Evolutionary conservation across 1,140 invertebrate species (phyloP).

Genomic region (Sesamia nonagrioides): DNA sequence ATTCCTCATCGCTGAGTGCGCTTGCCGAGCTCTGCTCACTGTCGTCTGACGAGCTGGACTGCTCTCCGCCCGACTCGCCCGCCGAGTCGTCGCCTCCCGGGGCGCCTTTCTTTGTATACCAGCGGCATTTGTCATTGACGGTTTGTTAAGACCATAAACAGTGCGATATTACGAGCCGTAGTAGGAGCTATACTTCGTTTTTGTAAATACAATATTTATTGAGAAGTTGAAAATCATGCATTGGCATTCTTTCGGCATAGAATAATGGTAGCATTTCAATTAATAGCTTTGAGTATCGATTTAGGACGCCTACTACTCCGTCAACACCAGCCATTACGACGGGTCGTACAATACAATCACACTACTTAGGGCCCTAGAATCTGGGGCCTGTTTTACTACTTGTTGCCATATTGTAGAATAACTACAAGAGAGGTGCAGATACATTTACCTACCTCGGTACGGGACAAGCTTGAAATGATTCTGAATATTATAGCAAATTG

Average conservation of each 20-base stretch:
- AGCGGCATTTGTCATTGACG: constrained; percentile 35
- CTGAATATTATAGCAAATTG: too few relatives aligned
- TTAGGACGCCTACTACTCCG: neutral
- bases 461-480: too few relatives aligned
- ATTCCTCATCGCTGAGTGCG: constrained; percentile 74
- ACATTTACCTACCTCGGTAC: too few relatives aligned
- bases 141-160: neutral
- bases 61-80: constrained; percentile 62
- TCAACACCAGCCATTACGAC: neutral
- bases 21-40: constrained; percentile 79
- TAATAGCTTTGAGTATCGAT: too few relatives aligned
- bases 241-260: too few relatives aligned
- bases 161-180: neutral
- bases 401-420: neutral
- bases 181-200: neutral
- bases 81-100: constrained; percentile 62
- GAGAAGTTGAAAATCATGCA: too few relatives aligned
- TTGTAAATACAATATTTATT: too few relatives aligned
- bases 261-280: too few relatives aligned
- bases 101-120: constrained; percentile 74
- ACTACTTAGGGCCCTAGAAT: neutral
- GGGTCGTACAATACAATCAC: neutral
- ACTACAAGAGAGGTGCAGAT: too few relatives aligned
- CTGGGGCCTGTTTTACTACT: neutral
- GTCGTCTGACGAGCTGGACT: constrained; percentile 61